Evolutionary conservation across 1,140 invertebrate species (phyloP).

Genomic region (Drosophila sproati): DNA sequence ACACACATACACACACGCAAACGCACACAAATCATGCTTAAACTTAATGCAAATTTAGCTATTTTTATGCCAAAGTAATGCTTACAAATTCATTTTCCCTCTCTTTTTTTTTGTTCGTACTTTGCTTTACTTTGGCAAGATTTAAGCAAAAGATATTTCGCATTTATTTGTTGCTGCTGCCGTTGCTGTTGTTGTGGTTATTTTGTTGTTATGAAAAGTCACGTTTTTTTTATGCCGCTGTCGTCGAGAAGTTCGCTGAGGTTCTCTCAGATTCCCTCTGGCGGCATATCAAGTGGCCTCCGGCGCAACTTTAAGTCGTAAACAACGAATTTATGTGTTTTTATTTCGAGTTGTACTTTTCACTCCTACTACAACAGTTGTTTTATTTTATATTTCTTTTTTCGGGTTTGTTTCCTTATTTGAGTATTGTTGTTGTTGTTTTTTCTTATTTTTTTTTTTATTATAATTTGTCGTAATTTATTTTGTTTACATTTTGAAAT

Average conservation of each 20-base stretch:
- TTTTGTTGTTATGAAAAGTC: slow-evolving; percentile 56
- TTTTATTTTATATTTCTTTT: not conserved
- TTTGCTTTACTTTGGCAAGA: slow-evolving; percentile 25
- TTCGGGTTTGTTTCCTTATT: slow-evolving; percentile 22
- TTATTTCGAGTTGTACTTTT: slow-evolving; percentile 30
- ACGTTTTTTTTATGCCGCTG: slow-evolving; percentile 65
- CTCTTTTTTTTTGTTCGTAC: slow-evolving; percentile 4
- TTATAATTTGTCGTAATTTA: slow-evolving; percentile 30
- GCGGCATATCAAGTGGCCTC: not conserved
- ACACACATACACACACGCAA: slow-evolving; percentile 3
- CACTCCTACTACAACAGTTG: slow-evolving; percentile 38
- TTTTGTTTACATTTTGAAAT: slow-evolving; percentile 48
- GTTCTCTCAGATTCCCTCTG: slow-evolving; percentile 16
- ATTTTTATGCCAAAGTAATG: slow-evolving; percentile 57
- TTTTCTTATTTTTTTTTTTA: slow-evolving; percentile 7
- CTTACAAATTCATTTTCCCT: slow-evolving; percentile 23
- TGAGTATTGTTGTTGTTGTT: slow-evolving; percentile 1
- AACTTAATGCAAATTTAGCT: slow-evolving; percentile 61
- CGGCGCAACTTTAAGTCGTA: slow-evolving; percentile 40
- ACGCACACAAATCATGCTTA: slow-evolving; percentile 38
- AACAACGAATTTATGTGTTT: slow-evolving; percentile 60
- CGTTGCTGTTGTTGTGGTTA: slow-evolving; percentile 11
- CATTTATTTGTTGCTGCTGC: slow-evolving; percentile 4
- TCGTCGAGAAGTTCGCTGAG: slow-evolving; percentile 1
- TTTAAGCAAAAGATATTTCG: slow-evolving; percentile 28